A percentile compares a stretch with the other conserved stretches of the same genome.
phyloP scores from a whole-genome alignment of 2,797 vertebrate genomes.

The Anabas testudineus region DNA sequence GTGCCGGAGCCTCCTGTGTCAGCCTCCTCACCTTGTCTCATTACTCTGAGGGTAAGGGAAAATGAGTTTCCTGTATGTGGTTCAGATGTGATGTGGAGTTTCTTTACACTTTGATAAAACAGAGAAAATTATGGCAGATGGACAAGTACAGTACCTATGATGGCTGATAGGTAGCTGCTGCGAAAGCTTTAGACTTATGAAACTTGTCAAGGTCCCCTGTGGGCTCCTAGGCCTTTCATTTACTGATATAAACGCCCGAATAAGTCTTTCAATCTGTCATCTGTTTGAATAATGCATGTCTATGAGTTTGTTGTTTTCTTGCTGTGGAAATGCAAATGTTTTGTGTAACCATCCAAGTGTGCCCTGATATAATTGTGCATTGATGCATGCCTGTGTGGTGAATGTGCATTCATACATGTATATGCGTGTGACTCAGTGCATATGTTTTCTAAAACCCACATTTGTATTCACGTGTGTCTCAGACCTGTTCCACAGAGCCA shows the following conservation, averaged over 20 bases:
- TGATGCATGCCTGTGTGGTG: conserved; percentile 21
- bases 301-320: conserved; percentile 21
- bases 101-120: conserved; percentile 1
- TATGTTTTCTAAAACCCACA: background rate
- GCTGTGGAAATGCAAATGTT: conserved; percentile 36
- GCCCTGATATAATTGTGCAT: conserved; percentile 19
- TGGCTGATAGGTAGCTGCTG: conserved; percentile 11
- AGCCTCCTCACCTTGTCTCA: conserved; percentile 96
- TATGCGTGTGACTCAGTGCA: conserved; percentile 6
- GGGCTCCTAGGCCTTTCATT: conserved; percentile 21
- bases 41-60: conserved; percentile 93
- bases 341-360: conserved; percentile 20
- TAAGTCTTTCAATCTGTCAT: conserved; percentile 24
- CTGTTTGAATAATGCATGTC: conserved; percentile 49
- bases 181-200: conserved; percentile 16
- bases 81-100: background rate
- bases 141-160: background rate
- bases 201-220: conserved; percentile 38
- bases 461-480: conserved; percentile 59
- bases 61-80: background rate
- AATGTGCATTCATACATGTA: conserved; percentile 27
- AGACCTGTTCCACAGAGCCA: conserved; percentile 98
- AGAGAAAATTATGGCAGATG: background rate
- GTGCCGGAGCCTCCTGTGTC: conserved; percentile 96
- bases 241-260: conserved; percentile 45